A percentile compares a stretch with the other conserved stretches of the same genome.
These are phyloP conservation scores for Drosophila repleta DNA, from an alignment of 1,140 invertebrate species.

Conservation along the genomic window DNA sequence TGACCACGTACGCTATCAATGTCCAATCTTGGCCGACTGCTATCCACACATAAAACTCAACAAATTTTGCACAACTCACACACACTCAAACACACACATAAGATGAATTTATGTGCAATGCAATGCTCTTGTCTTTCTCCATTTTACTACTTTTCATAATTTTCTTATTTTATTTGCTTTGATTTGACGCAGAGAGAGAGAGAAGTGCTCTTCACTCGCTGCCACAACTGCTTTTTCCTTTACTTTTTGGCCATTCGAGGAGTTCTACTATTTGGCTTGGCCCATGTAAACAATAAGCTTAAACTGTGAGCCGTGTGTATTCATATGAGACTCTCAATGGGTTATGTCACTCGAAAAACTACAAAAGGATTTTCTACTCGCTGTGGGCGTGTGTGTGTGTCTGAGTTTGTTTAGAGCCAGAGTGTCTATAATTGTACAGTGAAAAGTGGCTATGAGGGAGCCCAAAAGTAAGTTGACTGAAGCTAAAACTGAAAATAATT, in stretches of 20 bases:
- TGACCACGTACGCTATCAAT: constrained; percentile 74
- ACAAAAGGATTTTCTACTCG: constrained; percentile 24
- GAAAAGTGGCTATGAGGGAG: neutral
- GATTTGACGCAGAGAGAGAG: constrained; percentile 33
- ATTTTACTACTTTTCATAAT: constrained; percentile 51
- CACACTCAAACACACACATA: constrained; percentile 20
- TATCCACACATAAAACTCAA: constrained; percentile 20
- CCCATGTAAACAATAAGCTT: constrained; percentile 50
- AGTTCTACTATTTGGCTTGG: constrained; percentile 34
- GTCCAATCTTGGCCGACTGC: constrained; percentile 57
- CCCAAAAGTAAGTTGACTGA: neutral
- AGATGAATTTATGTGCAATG: constrained; percentile 56
- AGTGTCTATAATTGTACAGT: constrained; percentile 22
- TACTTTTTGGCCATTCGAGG: constrained; percentile 10
- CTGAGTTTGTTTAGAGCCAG: neutral
- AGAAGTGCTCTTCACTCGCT: constrained; percentile 9
- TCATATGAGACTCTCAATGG: constrained; percentile 41
- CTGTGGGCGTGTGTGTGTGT: neutral
- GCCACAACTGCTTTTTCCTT: constrained; percentile 13
- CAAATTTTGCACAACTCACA: constrained; percentile 22
- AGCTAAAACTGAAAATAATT: too few relatives aligned
- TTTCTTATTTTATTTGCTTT: constrained; percentile 71
- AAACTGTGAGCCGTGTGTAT: constrained; percentile 40
- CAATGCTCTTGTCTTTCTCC: constrained; percentile 25
- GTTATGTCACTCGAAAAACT: constrained; percentile 53